Evolutionary conservation across 2,113 vertebrate genomes (phyloP).

Genomic region (Lophotis ruficrista): DNA sequence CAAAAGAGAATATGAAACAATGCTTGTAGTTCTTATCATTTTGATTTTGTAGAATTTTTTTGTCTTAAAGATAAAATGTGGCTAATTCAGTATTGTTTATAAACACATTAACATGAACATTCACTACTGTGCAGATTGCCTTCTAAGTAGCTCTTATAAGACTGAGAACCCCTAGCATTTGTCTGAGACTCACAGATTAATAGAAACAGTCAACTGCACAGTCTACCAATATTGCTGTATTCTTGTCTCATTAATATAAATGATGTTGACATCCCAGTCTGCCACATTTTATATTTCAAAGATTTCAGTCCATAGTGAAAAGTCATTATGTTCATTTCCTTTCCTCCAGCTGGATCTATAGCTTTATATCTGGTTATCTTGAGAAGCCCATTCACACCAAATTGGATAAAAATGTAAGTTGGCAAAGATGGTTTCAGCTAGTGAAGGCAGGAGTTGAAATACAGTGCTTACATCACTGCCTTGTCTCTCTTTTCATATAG

Average conservation of each 20-base stretch:
- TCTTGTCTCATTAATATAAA: background rate
- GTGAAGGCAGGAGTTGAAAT: background rate
- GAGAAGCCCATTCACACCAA: conserved; percentile 62
- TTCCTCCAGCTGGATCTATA: conserved; percentile 63
- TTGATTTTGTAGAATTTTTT: background rate
- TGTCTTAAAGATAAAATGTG: background rate
- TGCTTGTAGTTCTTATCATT: background rate
- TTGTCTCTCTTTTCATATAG: conserved; percentile 29
- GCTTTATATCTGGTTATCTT: conserved; percentile 62
- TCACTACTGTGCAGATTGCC: background rate
- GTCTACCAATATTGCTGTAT: background rate
- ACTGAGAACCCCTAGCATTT: background rate
- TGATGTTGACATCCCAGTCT: background rate
- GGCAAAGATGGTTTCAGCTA: background rate
- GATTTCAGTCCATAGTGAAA: background rate
- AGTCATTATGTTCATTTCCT: background rate
- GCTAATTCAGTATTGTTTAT: background rate
- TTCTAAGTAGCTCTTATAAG: background rate
- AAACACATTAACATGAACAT: background rate
- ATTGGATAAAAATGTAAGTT: conserved; percentile 68
- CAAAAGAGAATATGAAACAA: background rate
- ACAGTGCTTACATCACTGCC: background rate
- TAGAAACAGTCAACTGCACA: background rate
- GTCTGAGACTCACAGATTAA: background rate
- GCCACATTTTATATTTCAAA: background rate